Conservation (phyloP, 2,888 invertebrate genomes). For the Bimastos eiseni region DNA sequence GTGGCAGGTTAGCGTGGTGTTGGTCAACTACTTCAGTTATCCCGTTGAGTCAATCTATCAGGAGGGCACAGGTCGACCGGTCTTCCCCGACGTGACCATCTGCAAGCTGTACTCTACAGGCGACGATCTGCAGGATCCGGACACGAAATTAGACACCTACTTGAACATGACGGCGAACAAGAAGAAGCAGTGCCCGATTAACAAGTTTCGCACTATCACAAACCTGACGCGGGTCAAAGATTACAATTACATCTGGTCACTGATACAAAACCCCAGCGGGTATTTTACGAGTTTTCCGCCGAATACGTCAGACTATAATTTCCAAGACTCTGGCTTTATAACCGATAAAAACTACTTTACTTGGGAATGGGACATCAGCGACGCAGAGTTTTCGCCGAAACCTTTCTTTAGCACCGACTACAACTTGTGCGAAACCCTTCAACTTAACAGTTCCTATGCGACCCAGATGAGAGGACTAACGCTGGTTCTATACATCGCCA, state of each 20-base stretch:
- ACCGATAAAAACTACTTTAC: neutral
- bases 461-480: neutral
- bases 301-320: neutral
- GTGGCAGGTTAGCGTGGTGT: conserved; percentile 25
- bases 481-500: conserved; percentile 23
- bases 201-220: neutral
- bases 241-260: conserved; percentile 19
- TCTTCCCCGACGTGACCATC: conserved; percentile 26
- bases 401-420: conserved; percentile 16
- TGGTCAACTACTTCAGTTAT: conserved; percentile 28
- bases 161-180: neutral
- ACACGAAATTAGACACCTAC: neutral
- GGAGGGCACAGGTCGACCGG: conserved; percentile 21
- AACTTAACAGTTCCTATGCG: neutral
- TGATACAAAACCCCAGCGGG: neutral
- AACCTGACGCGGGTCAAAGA: neutral
- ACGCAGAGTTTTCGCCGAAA: neutral
- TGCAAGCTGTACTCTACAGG: conserved; percentile 27
- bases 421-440: neutral
- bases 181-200: neutral
- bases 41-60: conserved; percentile 24
- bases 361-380: neutral
- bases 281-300: conserved; percentile 18
- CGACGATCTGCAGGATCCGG: neutral
- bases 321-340: neutral